Evolutionary conservation across 2,113 vertebrate species (phyloP).

Genomic region (Percopsis transmontana): DNA sequence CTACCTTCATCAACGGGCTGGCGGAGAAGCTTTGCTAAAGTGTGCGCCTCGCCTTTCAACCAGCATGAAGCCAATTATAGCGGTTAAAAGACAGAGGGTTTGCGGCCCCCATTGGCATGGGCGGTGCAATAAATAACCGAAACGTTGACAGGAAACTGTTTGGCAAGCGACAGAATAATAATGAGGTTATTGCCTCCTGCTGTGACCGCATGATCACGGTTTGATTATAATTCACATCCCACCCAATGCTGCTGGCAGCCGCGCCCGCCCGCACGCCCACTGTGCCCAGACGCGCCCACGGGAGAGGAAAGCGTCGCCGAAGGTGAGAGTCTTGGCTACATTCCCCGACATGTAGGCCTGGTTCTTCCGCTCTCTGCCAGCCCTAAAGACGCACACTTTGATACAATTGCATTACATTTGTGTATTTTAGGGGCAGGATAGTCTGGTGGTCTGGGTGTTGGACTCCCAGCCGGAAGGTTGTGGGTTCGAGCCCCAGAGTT

Average conservation of each 20-base stretch:
- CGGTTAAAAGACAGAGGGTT: constrained; percentile 79
- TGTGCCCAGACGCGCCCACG: constrained; percentile 39
- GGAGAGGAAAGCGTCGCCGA: constrained; percentile 31
- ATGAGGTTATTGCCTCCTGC: constrained; percentile 81
- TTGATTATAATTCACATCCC: constrained; percentile 65
- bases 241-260: constrained; percentile 55
- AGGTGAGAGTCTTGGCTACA: constrained; percentile 58
- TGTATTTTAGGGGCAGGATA: too few species aligned
- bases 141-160: constrained; percentile 77
- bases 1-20: constrained; percentile 15
- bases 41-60: constrained; percentile 63
- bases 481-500: too few species aligned
- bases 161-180: constrained; percentile 79
- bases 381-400: constrained; percentile 38
- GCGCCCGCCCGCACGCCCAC: constrained; percentile 45
- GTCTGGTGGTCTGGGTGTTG: too few species aligned
- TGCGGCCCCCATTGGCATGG: constrained; percentile 71
- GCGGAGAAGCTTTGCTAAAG: constrained; percentile 57
- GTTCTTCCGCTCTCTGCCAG: constrained; percentile 20
- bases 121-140: constrained; percentile 76
- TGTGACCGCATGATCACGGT: constrained; percentile 72
- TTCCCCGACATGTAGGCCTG: constrained; percentile 46
- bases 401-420: too few species aligned
- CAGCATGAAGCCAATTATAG: constrained; percentile 83
- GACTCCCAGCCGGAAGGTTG: too few species aligned